Evolutionary conservation across 2,888 invertebrate genomes (phyloP).

Genomic region (Harpalus rubripes): DNA sequence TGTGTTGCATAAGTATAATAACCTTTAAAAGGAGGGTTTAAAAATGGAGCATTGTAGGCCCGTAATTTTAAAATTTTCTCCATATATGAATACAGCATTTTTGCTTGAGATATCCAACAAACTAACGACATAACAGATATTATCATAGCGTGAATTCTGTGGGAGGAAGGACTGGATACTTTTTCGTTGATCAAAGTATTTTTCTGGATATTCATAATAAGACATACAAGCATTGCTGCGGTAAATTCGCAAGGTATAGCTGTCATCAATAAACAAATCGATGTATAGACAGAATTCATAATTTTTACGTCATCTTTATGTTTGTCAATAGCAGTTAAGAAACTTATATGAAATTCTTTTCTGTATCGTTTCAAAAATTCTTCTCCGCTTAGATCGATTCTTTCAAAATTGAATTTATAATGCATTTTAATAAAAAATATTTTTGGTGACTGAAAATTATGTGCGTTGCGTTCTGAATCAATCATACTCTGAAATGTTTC

Average conservation of each 20-base stretch:
- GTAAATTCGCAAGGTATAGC: constrained; percentile 83
- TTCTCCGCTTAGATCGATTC: neutral
- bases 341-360: constrained; percentile 39
- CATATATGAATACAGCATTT: constrained; percentile 80
- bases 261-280: constrained; percentile 79
- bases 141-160: constrained; percentile 82
- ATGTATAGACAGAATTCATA: constrained; percentile 79
- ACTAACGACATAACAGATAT: constrained; percentile 82
- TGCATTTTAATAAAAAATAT: constrained; percentile 39
- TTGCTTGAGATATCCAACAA: constrained; percentile 82
- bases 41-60: constrained; percentile 82
- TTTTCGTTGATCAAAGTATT: constrained; percentile 76
- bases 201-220: constrained; percentile 83
- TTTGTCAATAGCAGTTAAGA: neutral
- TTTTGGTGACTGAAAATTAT: neutral
- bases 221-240: constrained; percentile 80
- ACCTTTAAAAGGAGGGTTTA: constrained; percentile 82
- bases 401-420: constrained; percentile 18
- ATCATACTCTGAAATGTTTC: constrained; percentile 49
- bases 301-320: constrained; percentile 13
- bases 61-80: constrained; percentile 80
- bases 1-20: constrained; percentile 80
- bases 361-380: constrained; percentile 38
- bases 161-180: constrained; percentile 74
- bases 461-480: neutral